phyloP scores from a whole-genome alignment of 2,797 vertebrate species.

The Myotis planiceps region DNA sequence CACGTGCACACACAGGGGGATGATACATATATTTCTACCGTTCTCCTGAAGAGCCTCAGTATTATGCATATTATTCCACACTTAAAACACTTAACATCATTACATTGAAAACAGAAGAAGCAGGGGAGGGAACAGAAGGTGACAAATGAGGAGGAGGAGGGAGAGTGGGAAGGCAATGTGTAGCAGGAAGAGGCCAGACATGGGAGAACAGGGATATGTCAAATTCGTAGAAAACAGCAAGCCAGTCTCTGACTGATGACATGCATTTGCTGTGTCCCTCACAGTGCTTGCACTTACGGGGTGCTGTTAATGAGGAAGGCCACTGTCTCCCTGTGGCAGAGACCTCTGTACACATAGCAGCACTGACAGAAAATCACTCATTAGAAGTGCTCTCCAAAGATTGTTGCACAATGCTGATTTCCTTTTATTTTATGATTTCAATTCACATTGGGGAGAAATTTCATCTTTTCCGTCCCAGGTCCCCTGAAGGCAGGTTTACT shows the following conservation, averaged over 20 bases:
- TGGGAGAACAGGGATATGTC: conserved; percentile 31
- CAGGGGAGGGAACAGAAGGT: conserved; percentile 75
- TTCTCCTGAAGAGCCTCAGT: not conserved
- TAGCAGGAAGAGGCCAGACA: conserved; percentile 50
- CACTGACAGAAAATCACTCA: not conserved
- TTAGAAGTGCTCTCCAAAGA: not conserved
- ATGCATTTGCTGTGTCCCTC: not conserved
- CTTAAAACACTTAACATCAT: conserved; percentile 51
- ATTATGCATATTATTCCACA: conserved; percentile 42
- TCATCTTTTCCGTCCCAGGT: not conserved
- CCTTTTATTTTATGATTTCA: not conserved
- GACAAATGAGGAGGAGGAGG: conserved; percentile 62
- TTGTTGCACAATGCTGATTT: not conserved
- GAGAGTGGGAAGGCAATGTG: conserved; percentile 62
- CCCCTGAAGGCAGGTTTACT: not conserved
- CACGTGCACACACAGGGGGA: not conserved
- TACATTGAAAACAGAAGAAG: conserved; percentile 74
- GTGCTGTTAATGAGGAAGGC: not conserved
- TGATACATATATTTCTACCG: not conserved
- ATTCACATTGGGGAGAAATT: not conserved
- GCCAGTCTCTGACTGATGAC: not conserved
- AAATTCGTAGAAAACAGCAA: conserved; percentile 54
- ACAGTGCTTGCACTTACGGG: not conserved
- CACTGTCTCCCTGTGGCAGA: not conserved
- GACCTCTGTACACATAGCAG: not conserved